Evolutionary conservation across 2,797 vertebrate species (phyloP).

Genomic region (Lagodon rhomboides): DNA sequence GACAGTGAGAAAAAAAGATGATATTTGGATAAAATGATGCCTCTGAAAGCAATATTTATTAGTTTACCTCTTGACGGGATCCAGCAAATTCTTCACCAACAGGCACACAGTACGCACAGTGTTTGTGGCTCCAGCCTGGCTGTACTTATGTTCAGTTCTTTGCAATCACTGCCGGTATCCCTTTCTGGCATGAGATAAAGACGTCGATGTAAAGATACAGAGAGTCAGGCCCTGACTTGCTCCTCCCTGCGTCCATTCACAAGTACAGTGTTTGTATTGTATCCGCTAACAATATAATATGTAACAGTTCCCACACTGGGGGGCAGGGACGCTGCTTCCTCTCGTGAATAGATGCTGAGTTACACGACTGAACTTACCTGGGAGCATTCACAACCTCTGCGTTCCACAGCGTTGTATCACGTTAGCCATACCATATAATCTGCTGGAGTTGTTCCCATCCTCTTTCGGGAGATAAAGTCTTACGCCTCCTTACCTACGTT

Average conservation of each 20-base stretch:
- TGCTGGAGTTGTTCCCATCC: constrained; percentile 6
- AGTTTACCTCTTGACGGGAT: neutral
- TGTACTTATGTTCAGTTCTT: neutral
- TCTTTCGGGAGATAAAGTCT: constrained; percentile 19
- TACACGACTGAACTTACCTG: constrained; percentile 14
- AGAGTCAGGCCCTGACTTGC: neutral
- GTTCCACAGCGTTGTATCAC: constrained; percentile 15
- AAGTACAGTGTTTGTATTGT: constrained; percentile 27
- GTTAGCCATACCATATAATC: constrained; percentile 30
- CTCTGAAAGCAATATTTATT: neutral
- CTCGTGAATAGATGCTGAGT: constrained; percentile 32
- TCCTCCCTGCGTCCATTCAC: constrained; percentile 27
- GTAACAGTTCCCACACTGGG: constrained; percentile 49
- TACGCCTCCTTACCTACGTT: constrained; percentile 33
- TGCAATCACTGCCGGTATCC: neutral
- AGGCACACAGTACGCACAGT: no score
- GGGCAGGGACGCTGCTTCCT: neutral
- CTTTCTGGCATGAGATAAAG: neutral
- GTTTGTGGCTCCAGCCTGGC: neutral
- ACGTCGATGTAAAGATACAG: neutral
- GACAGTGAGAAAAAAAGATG: neutral
- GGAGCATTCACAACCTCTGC: constrained; percentile 14
- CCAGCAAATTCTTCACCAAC: neutral
- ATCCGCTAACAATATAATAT: constrained; percentile 35
- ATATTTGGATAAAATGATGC: neutral